These are phyloP conservation scores for Danaus chrysippus DNA, from an alignment of 2,888 invertebrate species.

Conservation along the genomic window DNA sequence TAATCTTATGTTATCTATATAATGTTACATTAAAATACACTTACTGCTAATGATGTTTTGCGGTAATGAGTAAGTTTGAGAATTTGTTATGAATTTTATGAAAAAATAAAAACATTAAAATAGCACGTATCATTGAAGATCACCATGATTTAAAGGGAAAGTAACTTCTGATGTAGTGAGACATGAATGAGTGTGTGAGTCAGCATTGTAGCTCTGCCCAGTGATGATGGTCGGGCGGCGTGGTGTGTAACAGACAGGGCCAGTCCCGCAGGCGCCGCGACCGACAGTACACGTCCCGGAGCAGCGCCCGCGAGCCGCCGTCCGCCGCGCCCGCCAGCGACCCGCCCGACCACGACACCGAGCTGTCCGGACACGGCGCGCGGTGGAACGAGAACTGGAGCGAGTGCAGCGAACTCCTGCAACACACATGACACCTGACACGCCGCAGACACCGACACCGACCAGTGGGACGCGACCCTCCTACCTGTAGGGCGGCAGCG, in stretches of 20 bases:
- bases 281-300: slow-evolving; percentile 85
- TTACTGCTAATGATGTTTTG: too few relatives aligned
- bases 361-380: slow-evolving; percentile 87
- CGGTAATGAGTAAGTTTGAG: too few relatives aligned
- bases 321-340: slow-evolving; percentile 60
- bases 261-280: slow-evolving; percentile 89
- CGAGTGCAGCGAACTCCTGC: slow-evolving; percentile 44
- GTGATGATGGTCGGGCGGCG: slow-evolving; percentile 55
- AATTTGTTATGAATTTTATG: neutral
- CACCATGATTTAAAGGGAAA: neutral
- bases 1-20: too few relatives aligned
- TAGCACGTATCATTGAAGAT: neutral
- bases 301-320: slow-evolving; percentile 84
- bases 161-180: neutral
- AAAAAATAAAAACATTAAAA: neutral
- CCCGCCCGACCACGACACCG: slow-evolving; percentile 93
- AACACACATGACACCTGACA: too few relatives aligned
- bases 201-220: slow-evolving; percentile 14
- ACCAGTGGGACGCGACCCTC: neutral
- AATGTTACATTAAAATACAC: too few relatives aligned
- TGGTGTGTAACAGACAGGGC: slow-evolving; percentile 83
- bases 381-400: slow-evolving; percentile 85
- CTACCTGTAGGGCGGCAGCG: slow-evolving; percentile 80
- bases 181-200: neutral
- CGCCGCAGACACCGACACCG: too few relatives aligned